These are phyloP conservation scores for Syritta pipiens DNA, from an alignment of 2,888 invertebrate species.

Conservation along the genomic window DNA sequence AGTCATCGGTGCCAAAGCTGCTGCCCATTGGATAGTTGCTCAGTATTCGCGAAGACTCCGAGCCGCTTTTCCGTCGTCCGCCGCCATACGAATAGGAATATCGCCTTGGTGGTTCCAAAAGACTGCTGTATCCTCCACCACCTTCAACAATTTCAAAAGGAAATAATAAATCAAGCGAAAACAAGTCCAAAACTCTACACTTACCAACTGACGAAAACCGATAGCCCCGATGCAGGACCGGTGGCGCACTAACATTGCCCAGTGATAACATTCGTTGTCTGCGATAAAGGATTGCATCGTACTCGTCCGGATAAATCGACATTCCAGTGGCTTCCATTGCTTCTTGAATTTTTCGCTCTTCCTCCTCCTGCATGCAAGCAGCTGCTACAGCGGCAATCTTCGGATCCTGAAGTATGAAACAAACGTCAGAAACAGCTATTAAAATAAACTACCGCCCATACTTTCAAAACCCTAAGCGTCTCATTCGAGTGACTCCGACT, in stretches of 20 bases:
- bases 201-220: slow-evolving; percentile 83
- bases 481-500: slow-evolving; percentile 89
- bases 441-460: slow-evolving; percentile 23
- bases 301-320: slow-evolving; percentile 80
- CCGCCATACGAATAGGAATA: slow-evolving; percentile 80
- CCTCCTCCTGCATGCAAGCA: slow-evolving; percentile 87
- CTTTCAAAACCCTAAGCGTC: slow-evolving; percentile 84
- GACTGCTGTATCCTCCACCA: slow-evolving; percentile 86
- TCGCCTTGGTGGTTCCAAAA: slow-evolving; percentile 85
- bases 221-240: slow-evolving; percentile 79
- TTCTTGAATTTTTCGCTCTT: slow-evolving; percentile 87
- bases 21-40: slow-evolving; percentile 79
- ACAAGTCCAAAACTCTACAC: slow-evolving; percentile 32
- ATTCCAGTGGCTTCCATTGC: slow-evolving; percentile 85
- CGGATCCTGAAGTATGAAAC: slow-evolving; percentile 82
- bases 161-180: background rate
- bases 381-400: slow-evolving; percentile 89
- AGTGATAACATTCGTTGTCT: slow-evolving; percentile 83
- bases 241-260: slow-evolving; percentile 84
- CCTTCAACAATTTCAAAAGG: slow-evolving; percentile 70
- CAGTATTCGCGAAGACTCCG: slow-evolving; percentile 80
- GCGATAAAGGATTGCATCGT: slow-evolving; percentile 80
- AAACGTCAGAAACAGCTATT: background rate
- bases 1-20: slow-evolving; percentile 79
- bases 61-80: slow-evolving; percentile 83